Evolutionary conservation across 2,113 vertebrate genomes (phyloP).

Genomic region (Pelodiscus sinensis): DNA sequence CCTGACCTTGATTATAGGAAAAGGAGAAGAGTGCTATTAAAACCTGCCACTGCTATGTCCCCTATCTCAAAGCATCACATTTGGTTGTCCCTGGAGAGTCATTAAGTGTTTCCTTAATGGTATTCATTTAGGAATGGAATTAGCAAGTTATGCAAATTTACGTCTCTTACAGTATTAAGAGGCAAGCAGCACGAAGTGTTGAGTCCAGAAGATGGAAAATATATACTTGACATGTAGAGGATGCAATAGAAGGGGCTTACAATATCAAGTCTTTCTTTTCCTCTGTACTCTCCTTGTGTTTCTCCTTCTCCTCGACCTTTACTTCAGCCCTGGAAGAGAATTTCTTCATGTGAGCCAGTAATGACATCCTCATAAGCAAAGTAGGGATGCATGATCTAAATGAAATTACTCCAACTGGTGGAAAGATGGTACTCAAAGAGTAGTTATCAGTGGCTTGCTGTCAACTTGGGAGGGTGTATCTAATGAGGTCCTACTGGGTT

Average conservation of each 20-base stretch:
- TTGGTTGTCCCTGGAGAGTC: background rate
- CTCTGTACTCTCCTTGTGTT: background rate
- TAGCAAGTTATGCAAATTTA: background rate
- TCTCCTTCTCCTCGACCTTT: background rate
- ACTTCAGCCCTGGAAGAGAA: background rate
- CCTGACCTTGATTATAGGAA: background rate
- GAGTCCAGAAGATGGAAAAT: background rate
- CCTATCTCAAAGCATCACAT: background rate
- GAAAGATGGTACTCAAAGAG: background rate
- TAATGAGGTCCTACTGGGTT: background rate
- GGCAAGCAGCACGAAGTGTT: background rate
- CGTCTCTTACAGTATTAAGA: background rate
- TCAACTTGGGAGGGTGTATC: background rate
- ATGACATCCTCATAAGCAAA: background rate
- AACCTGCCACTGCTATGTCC: fast-evolving
- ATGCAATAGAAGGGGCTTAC: background rate
- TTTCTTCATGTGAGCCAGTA: background rate
- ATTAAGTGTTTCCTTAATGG: background rate
- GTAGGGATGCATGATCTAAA: background rate
- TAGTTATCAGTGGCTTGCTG: background rate
- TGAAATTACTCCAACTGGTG: background rate
- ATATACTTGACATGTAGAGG: background rate
- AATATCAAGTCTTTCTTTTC: background rate
- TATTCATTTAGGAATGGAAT: fast-evolving
- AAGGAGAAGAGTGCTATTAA: background rate